These are phyloP conservation scores for Choloepus hoffmanni DNA, from an alignment of 2,113 vertebrate species.

Conservation along the genomic window DNA sequence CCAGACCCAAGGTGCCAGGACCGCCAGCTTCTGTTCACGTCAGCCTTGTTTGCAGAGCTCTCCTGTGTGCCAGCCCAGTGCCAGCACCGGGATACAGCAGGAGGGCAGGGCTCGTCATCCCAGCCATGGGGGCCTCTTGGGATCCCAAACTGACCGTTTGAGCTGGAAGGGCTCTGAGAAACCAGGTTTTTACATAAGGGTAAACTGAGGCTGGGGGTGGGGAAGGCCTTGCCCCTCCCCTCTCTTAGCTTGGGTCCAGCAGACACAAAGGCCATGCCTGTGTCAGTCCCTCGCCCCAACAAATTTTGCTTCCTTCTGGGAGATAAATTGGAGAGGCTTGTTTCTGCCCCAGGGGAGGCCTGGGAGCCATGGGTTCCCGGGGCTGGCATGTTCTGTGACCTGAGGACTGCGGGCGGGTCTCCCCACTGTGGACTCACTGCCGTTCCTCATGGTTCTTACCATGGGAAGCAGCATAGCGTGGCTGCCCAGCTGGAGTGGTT, in stretches of 20 bases:
- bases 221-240: background rate
- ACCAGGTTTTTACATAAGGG: background rate
- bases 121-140: background rate
- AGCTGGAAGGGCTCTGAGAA: background rate
- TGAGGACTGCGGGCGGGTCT: background rate
- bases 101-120: background rate
- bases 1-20: fast-evolving
- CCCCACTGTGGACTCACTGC: background rate
- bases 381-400: background rate
- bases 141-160: background rate
- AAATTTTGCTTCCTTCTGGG: background rate
- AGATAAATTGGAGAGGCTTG: background rate
- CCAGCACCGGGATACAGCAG: background rate
- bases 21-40: background rate
- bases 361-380: background rate
- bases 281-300: fast-evolving
- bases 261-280: fast-evolving
- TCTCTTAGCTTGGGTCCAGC: fast-evolving
- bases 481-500: background rate
- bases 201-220: background rate
- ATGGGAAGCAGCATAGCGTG: background rate
- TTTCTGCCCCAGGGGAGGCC: background rate
- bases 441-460: background rate
- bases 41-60: background rate
- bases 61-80: fast-evolving